A percentile compares a stretch with the other conserved stretches of the same genome.
phyloP scores from a whole-genome alignment of 2,888 invertebrate genomes.

The Euplagia quadripunctaria region DNA sequence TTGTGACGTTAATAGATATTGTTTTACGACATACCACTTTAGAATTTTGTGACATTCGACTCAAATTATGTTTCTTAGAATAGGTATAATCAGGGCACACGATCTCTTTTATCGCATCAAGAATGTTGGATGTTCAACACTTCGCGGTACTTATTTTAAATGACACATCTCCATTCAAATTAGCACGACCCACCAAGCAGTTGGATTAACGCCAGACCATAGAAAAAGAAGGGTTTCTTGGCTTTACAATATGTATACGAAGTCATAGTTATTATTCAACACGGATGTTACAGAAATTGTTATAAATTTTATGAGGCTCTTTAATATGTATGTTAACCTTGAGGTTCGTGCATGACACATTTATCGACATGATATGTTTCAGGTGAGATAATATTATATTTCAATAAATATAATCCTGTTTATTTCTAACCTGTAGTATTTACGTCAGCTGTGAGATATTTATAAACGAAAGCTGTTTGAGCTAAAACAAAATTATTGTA shows the following conservation, averaged over 20 bases:
- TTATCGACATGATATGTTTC: neutral
- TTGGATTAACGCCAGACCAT: constrained; percentile 77
- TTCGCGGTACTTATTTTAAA: constrained; percentile 76
- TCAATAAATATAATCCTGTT: neutral
- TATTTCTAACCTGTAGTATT: constrained; percentile 7
- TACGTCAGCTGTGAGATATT: neutral
- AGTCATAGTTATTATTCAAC: constrained; percentile 42
- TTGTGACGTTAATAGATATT: neutral
- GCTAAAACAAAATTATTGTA: neutral
- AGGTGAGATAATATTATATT: neutral
- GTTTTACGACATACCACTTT: neutral
- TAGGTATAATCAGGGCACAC: constrained; percentile 54
- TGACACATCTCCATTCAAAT: constrained; percentile 82
- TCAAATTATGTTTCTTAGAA: constrained; percentile 44
- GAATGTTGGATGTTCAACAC: constrained; percentile 68
- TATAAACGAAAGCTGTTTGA: neutral
- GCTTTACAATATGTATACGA: constrained; percentile 37
- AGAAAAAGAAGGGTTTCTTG: constrained; percentile 68
- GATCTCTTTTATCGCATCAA: constrained; percentile 60
- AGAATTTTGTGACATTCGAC: constrained; percentile 27
- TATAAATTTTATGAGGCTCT: constrained; percentile 13
- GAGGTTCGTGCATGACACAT: constrained; percentile 1
- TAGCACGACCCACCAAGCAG: constrained; percentile 73
- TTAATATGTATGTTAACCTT: neutral
- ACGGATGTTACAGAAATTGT: constrained; percentile 21